Base-by-base conservation (phyloP, 37 sponge, comb jelly and placozoan genomes). In the Spongilla lacustris region DNA sequence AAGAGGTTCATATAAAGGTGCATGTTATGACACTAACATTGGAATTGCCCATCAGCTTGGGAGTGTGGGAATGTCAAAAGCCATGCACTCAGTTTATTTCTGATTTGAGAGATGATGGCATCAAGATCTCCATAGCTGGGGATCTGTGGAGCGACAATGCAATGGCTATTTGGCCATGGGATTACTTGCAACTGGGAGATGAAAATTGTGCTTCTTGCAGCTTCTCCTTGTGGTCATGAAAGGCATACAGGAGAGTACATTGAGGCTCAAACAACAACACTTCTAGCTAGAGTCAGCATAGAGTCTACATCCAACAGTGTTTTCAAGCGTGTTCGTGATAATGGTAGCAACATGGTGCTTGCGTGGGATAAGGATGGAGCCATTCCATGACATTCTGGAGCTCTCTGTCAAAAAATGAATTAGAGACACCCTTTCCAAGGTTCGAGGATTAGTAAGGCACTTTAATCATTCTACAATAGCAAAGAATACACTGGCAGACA, bases 11-110 rank as follows among this genome's bases (percentile, higher is more conserved):
- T 58, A 58, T 17, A 58, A 58, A 58, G 58, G 58, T 58, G 58
- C 58, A 58, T 58, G 58, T 58, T 58, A 58, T 58, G 58, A 14
- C 58, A 6, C 58, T 58, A 58, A 58, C 58, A 58, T 58, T 58
- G 58, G 58, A 58, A 58, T 58, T 58, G 58, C 58, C 58, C 58
- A 58, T 58, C 58, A 58, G 58, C 58, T 58, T 58, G 58, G 58
- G 58, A 58, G 21, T 58, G 58, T 58, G 58, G 58, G 58, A 58
- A 58, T 58, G 21, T 58, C 58, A 58, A 58, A 58, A 58, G 58
- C 58, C 58, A n/a, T n/a, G n/a, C n/a, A 58, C 58, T 58, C 58
- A 58, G 58, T 58, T 19, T 58, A 58, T 58, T 58, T 19, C 58
- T 58, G 58, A 58, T 58, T 58, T 58, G 58, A 58, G 19, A 58